A percentile compares a stretch with the other conserved stretches of the same genome.
Conservation (phyloP, 2,113 vertebrate species). For the Peromyscus maniculatus region DNA sequence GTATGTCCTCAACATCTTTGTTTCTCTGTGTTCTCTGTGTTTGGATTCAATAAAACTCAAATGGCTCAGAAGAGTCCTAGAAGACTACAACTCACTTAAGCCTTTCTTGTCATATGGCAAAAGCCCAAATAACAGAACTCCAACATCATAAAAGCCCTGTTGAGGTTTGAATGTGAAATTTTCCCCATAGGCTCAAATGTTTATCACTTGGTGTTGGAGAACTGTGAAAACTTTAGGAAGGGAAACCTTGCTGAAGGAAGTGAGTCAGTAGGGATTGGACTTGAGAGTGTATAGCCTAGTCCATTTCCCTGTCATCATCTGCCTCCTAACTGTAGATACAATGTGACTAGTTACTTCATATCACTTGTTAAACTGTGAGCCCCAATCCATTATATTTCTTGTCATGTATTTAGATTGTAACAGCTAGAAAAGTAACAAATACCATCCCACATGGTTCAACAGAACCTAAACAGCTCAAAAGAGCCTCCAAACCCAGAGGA, state of each 20-base stretch:
- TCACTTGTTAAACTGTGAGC: not conserved
- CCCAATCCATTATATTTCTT: not conserved
- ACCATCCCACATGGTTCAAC: not conserved
- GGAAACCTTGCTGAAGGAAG: not conserved
- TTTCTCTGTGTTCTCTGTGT: not conserved
- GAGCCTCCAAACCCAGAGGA: not conserved
- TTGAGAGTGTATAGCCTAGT: not conserved
- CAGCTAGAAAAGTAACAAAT: not conserved
- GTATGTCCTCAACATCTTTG: not conserved
- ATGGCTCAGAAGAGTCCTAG: not conserved
- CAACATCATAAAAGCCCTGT: not conserved
- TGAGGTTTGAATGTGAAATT: not conserved
- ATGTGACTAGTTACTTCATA: not conserved
- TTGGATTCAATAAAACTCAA: not conserved
- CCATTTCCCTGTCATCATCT: not conserved
- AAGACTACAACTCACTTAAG: not conserved
- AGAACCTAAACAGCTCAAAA: not conserved
- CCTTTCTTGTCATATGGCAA: not conserved
- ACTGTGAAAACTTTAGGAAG: not conserved
- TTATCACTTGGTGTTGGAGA: not conserved
- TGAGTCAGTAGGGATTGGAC: not conserved
- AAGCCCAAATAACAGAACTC: not conserved
- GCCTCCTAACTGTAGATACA: not conserved
- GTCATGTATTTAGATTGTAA: not conserved
- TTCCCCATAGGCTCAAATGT: not conserved